A percentile compares a stretch with the other conserved stretches of the same genome.
phyloP scores from a whole-genome alignment of 2,888 invertebrate species.

The Lucinisca nassula region DNA sequence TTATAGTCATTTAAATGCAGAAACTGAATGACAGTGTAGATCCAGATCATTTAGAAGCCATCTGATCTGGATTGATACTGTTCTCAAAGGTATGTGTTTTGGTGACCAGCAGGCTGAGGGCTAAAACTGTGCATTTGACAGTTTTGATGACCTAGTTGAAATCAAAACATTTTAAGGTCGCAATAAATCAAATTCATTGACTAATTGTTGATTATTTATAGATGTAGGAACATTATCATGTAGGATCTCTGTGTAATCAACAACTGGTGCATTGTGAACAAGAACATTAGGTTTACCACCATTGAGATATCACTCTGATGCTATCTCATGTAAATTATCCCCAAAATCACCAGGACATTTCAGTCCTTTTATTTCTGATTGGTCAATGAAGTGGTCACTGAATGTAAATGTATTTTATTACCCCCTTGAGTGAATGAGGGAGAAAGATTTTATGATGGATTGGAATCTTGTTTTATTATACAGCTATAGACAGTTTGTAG shows the following conservation, averaged over 20 bases:
- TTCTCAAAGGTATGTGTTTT: no score
- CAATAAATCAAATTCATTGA: not conserved
- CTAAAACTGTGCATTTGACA: no score
- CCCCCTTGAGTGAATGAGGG: slow-evolving; percentile 17
- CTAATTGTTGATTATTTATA: not conserved
- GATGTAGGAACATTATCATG: not conserved
- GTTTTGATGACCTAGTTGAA: not conserved
- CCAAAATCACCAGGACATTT: slow-evolving; percentile 1
- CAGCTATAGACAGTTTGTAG: no score
- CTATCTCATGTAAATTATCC: not conserved
- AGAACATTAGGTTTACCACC: not conserved
- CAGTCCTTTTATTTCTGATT: not conserved
- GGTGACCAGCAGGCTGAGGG: no score
- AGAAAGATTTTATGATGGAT: not conserved
- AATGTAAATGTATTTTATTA: slow-evolving; percentile 1
- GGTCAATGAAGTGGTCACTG: not conserved
- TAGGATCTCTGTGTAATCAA: not conserved
- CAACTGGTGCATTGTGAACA: not conserved
- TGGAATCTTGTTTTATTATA: not conserved
- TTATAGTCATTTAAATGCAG: no score
- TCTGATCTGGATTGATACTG: no score
- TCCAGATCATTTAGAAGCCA: no score
- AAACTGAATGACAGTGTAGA: no score
- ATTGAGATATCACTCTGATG: not conserved
- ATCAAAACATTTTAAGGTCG: not conserved